Base-by-base conservation (phyloP, 1,140 invertebrate genomes). In the Solen grandis region DNA sequence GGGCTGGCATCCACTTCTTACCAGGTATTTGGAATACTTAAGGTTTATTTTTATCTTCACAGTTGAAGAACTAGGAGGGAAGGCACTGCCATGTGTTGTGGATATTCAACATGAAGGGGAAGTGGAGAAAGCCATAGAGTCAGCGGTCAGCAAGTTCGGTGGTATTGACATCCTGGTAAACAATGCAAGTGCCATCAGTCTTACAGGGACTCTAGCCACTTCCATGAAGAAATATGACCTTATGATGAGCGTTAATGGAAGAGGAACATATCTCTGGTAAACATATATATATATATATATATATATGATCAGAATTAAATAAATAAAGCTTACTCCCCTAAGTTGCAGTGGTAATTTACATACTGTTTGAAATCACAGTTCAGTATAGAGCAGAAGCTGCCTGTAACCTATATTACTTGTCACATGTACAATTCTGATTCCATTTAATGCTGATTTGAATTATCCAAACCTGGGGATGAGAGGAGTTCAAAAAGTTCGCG, bases 181-280 rank as follows among this genome's bases (percentile, higher is more conserved):
- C 91, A 99, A 99, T 94, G 98, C 98, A 0, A 98, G 97, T 88
- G 98, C 99, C 22, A 99, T 99, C 86, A 96, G 95, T 27, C 93
- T 99, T 27, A 98, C 97, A 0, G 94, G 94, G 16, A 99, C 98
- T 0, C 89, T 94, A 4, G 93, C 95, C 1, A 99, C 98, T 0
- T 95, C 97, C 25, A 99, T 99, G 98, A 99, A 99, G 81, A 89
- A 87, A 82, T 93, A 90, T 84, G 93, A 93, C 83, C 83, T 93
- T 16, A 93, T 93, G 93, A 90, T 90, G 75, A 84, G 85, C 2
- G 87, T 93, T 54, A 93, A 93, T 88, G 89, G 89, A 29, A 84
- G 92, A 85, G 92, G 92, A 33, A 93, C 92, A 22, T 93, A 89
- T 75, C 74, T 93, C 19, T 92, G 92, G 91, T 92, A 62, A 77